Percentiles rank a stretch among this genome's conserved stretches.
Evolutionary conservation across 2,797 vertebrate species (phyloP).

Genomic region (Chanos chanos): DNA sequence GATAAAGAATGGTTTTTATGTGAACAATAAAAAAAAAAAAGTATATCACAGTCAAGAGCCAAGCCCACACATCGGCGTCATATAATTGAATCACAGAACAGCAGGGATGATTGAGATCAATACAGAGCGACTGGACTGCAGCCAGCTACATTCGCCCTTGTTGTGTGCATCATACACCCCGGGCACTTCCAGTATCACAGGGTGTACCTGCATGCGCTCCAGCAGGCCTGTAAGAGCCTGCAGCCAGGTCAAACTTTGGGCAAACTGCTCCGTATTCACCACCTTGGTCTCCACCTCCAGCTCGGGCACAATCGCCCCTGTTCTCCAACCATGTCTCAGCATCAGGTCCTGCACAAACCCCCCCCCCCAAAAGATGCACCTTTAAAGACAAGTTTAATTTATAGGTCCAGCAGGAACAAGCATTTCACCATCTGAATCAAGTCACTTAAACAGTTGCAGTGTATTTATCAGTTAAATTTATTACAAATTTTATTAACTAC

Average conservation of each 20-base stretch:
- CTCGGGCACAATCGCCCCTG: constrained; percentile 81
- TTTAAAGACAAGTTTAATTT: neutral
- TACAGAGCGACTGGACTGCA: constrained; percentile 11
- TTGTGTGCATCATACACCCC: too few relatives aligned
- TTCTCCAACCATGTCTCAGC: constrained; percentile 82
- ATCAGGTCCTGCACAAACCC: constrained; percentile 72
- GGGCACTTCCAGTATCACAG: neutral
- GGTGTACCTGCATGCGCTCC: constrained; percentile 69
- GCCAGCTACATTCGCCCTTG: neutral
- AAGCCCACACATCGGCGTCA: too few relatives aligned
- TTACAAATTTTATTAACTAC: too few relatives aligned
- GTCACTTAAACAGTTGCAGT: too few relatives aligned
- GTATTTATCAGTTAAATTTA: too few relatives aligned
- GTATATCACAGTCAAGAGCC: too few relatives aligned
- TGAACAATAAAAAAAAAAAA: too few relatives aligned
- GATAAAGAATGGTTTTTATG: too few relatives aligned
- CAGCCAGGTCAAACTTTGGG: constrained; percentile 80
- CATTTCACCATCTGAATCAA: too few relatives aligned
- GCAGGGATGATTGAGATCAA: constrained; percentile 13
- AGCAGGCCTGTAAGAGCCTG: constrained; percentile 82
- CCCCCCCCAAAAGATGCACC: neutral
- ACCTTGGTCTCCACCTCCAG: constrained; percentile 80
- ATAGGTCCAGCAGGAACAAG: too few relatives aligned
- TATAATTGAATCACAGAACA: neutral
- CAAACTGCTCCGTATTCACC: constrained; percentile 76